phyloP scores from a whole-genome alignment of 2,888 invertebrate genomes.

The Corythucha ciliata region DNA sequence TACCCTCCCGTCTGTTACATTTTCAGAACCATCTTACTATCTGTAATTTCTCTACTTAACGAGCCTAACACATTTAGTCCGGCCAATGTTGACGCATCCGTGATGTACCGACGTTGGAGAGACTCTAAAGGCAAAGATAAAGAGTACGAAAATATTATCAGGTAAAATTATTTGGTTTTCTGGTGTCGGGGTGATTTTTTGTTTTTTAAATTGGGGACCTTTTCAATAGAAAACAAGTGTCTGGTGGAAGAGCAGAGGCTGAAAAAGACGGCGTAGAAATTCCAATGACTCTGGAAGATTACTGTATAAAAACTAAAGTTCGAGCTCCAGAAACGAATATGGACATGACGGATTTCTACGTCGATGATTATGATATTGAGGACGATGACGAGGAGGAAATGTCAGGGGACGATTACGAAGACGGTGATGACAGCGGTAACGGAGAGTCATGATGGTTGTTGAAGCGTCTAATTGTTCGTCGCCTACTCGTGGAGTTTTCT shows the following conservation, averaged over 20 bases:
- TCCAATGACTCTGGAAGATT: slow-evolving; percentile 95
- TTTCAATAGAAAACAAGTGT: slow-evolving; percentile 80
- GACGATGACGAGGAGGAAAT: slow-evolving; percentile 60
- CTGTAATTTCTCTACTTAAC: slow-evolving; percentile 95
- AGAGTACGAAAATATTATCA: slow-evolving; percentile 98
- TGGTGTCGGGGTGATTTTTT: slow-evolving; percentile 1
- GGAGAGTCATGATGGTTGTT: slow-evolving; percentile 69
- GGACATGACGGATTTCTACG: slow-evolving; percentile 94
- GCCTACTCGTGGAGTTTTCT: too few species aligned
- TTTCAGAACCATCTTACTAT: slow-evolving; percentile 82
- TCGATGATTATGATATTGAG: slow-evolving; percentile 82
- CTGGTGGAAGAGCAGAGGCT: slow-evolving; percentile 87
- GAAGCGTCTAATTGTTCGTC: too few species aligned
- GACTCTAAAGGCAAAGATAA: slow-evolving; percentile 96
- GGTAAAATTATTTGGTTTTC: slow-evolving; percentile 47
- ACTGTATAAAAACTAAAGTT: slow-evolving; percentile 88
- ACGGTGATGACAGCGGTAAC: slow-evolving; percentile 83
- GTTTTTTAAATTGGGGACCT: slow-evolving; percentile 12
- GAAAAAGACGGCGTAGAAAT: slow-evolving; percentile 94
- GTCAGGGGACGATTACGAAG: slow-evolving; percentile 59
- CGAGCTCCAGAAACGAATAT: slow-evolving; percentile 73
- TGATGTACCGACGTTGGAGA: slow-evolving; percentile 98
- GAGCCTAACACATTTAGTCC: slow-evolving; percentile 99
- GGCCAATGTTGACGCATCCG: slow-evolving; percentile 98
- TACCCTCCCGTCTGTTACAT: slow-evolving; percentile 3